Percentiles rank a stretch among this genome's conserved stretches.
phyloP scores from a whole-genome alignment of 2,888 invertebrate species.

The Choristoneura rosaceana region DNA sequence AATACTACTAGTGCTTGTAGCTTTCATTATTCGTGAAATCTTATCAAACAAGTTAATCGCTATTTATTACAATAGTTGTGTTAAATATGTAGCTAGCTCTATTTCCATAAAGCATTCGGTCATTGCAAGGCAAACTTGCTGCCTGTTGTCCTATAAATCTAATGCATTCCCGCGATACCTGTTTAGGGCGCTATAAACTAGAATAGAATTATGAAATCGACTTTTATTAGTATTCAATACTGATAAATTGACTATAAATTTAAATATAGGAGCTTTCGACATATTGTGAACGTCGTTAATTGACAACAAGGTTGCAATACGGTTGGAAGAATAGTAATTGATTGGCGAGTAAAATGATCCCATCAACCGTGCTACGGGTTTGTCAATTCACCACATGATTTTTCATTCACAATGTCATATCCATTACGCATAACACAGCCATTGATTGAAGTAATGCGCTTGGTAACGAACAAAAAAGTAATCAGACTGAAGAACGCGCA shows the following conservation, averaged over 20 bases:
- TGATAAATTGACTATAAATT: constrained; percentile 38
- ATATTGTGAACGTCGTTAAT: constrained; percentile 31
- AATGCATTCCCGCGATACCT: constrained; percentile 42
- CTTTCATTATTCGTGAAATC: constrained; percentile 10
- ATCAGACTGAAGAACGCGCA: not conserved
- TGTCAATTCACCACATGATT: constrained; percentile 49
- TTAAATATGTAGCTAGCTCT: constrained; percentile 45
- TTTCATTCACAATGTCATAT: constrained; percentile 59
- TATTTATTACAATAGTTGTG: constrained; percentile 38
- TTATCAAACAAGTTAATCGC: constrained; percentile 32
- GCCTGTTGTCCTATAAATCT: constrained; percentile 54
- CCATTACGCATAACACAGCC: constrained; percentile 47
- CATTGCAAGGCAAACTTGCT: constrained; percentile 63
- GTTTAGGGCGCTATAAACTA: constrained; percentile 39
- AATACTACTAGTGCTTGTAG: not conserved
- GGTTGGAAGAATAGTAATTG: constrained; percentile 48
- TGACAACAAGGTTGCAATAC: constrained; percentile 46
- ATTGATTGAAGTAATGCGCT: constrained; percentile 16
- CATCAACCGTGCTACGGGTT: constrained; percentile 45
- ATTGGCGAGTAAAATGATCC: constrained; percentile 48
- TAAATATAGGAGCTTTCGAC: constrained; percentile 35
- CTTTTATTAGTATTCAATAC: constrained; percentile 41
- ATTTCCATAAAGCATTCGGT: constrained; percentile 59
- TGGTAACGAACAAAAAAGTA: not conserved
- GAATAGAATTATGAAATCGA: constrained; percentile 40